These are phyloP conservation scores for Pemphigus obesinymphae DNA, from an alignment of 1,140 invertebrate genomes.

Conservation along the genomic window DNA sequence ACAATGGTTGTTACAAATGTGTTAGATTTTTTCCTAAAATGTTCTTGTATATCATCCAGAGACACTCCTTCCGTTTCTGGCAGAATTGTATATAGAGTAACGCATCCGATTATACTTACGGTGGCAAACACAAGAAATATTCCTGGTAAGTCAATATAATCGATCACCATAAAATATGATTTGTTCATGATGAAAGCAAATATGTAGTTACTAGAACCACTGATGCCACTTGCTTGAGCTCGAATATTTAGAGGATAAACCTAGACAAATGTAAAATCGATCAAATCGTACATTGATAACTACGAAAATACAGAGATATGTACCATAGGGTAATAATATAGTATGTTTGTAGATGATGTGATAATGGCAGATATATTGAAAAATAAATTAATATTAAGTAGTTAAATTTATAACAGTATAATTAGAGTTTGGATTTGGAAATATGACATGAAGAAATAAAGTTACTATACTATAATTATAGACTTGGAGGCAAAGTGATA, in stretches of 20 bases:
- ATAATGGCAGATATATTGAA: too few relatives aligned
- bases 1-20: conserved; percentile 30
- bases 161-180: conserved; percentile 54
- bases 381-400: too few relatives aligned
- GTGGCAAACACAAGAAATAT: conserved; percentile 64
- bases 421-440: too few relatives aligned
- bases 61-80: conserved; percentile 82
- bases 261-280: conserved; percentile 45
- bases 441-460: too few relatives aligned
- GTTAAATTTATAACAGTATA: too few relatives aligned
- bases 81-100: conserved; percentile 56
- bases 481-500: too few relatives aligned
- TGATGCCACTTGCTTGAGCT: conserved; percentile 62
- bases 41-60: conserved; percentile 61
- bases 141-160: conserved; percentile 59
- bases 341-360: too few relatives aligned
- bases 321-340: too few relatives aligned
- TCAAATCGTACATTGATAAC: not conserved
- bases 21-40: conserved; percentile 42
- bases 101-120: conserved; percentile 54
- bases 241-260: conserved; percentile 61
- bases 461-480: too few relatives aligned
- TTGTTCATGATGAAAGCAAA: conserved; percentile 69
- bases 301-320: too few relatives aligned
- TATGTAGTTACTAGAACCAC: conserved; percentile 66